Evolutionary conservation across 2,113 vertebrate species (phyloP).

Genomic region (Bos javanicus): DNA sequence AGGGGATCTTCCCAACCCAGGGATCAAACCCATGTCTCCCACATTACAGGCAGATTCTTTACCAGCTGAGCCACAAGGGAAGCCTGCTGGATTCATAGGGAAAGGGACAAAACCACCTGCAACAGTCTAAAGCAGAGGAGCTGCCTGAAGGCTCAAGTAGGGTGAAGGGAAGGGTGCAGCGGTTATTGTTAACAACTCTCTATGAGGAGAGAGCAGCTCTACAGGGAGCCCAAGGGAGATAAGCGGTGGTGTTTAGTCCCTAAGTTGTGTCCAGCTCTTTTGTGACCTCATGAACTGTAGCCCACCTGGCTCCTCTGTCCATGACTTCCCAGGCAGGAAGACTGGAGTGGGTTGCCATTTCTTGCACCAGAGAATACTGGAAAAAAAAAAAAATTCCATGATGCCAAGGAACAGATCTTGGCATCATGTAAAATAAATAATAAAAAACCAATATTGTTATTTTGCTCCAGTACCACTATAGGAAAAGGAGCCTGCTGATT

Average conservation of each 20-base stretch:
- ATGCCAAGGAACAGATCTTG: background rate
- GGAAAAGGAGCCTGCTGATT: background rate
- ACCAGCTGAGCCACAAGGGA: background rate
- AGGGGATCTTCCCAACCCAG: background rate
- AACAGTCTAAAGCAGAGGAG: background rate
- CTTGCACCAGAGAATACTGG: background rate
- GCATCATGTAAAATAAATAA: background rate
- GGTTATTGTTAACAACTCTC: accelerated
- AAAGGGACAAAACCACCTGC: background rate
- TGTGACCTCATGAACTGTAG: background rate
- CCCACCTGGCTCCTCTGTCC: background rate
- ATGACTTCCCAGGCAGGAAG: background rate
- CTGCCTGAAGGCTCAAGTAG: background rate
- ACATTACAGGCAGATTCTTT: background rate
- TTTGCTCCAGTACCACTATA: background rate
- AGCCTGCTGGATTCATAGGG: background rate
- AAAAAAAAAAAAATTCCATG: background rate
- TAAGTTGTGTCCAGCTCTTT: background rate
- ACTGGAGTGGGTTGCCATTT: background rate
- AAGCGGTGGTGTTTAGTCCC: background rate
- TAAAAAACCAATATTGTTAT: background rate
- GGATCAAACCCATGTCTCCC: background rate
- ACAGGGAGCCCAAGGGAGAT: background rate
- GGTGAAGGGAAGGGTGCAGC: accelerated
- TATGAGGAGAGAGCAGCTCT: background rate